Evolutionary conservation across 2,888 invertebrate genomes (phyloP).

Genomic region (Limenitis camilla): DNA sequence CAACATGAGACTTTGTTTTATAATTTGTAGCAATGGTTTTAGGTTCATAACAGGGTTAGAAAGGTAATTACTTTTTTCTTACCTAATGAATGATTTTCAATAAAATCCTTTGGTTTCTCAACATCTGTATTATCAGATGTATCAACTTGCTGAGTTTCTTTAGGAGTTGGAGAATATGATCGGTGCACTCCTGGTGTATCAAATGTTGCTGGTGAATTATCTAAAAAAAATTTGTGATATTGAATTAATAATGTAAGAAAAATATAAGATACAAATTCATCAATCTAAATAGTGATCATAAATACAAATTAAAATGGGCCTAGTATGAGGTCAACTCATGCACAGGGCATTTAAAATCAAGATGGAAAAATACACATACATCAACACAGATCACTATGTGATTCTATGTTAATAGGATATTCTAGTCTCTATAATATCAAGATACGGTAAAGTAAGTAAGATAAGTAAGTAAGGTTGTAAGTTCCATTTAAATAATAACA

Average conservation of each 20-base stretch:
- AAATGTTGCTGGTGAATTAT: conserved; percentile 92
- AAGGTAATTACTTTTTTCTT: conserved; percentile 13
- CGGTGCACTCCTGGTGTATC: conserved; percentile 85
- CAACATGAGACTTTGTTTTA: not conserved
- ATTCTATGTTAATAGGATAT: too few species aligned
- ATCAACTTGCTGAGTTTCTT: conserved; percentile 33
- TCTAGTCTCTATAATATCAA: not conserved
- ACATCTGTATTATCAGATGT: conserved; percentile 22
- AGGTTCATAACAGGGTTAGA: not conserved
- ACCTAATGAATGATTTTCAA: conserved; percentile 62
- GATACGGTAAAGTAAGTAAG: too few species aligned
- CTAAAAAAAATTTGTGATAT: conserved; percentile 54
- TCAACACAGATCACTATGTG: too few species aligned
- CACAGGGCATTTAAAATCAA: too few species aligned
- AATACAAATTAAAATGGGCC: too few species aligned
- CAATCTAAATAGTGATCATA: too few species aligned
- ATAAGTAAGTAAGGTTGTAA: too few species aligned
- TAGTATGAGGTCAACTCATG: too few species aligned
- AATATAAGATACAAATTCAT: too few species aligned
- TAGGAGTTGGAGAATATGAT: conserved; percentile 45
- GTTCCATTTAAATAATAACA: too few species aligned
- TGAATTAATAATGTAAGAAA: not conserved
- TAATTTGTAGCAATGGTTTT: not conserved
- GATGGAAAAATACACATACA: too few species aligned
- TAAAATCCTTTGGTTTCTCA: conserved; percentile 47